These are phyloP conservation scores for Cirrhinus mrigala DNA, from an alignment of 2,797 vertebrate species.

Conservation along the genomic window DNA sequence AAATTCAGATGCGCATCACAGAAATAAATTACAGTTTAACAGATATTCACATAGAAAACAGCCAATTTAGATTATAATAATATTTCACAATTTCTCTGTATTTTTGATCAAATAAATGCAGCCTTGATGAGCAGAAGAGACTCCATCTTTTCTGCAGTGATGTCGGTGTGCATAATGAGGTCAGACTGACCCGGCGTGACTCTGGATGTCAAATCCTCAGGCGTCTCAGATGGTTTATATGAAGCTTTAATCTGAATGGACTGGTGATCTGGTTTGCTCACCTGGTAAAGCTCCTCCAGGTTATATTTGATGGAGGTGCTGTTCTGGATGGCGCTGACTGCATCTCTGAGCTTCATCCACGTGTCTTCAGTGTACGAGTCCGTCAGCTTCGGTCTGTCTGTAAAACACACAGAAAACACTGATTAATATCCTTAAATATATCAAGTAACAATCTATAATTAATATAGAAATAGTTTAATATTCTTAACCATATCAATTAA, in stretches of 20 bases:
- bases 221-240: no score
- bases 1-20: no score
- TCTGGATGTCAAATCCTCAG: not conserved
- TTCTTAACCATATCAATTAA: no score
- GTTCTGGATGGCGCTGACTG: slow-evolving; percentile 97
- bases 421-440: not conserved
- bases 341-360: slow-evolving; percentile 98
- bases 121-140: no score
- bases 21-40: no score
- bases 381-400: slow-evolving; percentile 97
- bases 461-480: no score
- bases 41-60: not conserved
- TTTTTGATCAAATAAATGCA: not conserved
- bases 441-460: no score
- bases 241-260: not conserved
- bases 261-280: slow-evolving; percentile 62
- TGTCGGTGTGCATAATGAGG: no score
- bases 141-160: not conserved
- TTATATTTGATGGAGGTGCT: slow-evolving; percentile 99
- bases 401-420: not conserved
- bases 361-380: slow-evolving; percentile 98
- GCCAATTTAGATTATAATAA: not conserved
- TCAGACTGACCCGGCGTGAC: not conserved
- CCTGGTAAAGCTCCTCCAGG: slow-evolving; percentile 98
- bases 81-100: not conserved